Base-by-base conservation (phyloP, 1,140 invertebrate species). In the Thaumatotibia leucotreta region DNA sequence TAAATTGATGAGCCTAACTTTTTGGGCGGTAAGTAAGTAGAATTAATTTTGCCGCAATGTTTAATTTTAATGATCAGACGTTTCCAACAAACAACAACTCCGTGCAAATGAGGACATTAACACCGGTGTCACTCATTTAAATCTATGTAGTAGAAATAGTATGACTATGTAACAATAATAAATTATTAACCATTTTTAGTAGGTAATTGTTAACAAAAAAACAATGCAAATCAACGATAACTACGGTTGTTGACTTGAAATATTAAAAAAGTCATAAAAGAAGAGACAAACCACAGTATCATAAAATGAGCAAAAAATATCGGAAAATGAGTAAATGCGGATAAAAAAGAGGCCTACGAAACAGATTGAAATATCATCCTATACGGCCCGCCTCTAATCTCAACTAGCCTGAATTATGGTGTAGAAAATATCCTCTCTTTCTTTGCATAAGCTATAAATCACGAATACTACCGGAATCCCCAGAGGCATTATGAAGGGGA, bases 381-480 rank as follows among this genome's bases (percentile, higher is more conserved):
- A 73, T 76, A 76, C 67, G 75, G 74, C 67, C 79, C 74, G 77
- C 72, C 75, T 85, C 77, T 85, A 89, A 89, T 89, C 86, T 87
- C 83, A 85, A 89, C 80, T 82, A 82, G 75, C 81, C 76, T 87
- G 86, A 87, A 87, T 89, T 89, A 89, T 87, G 83, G 81, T 86
- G 84, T 80, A 86, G 86, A 86, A 88, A 86, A 87, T 87, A 88
- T 86, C 83, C 77, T 86, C 83, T 83, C 80, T 80, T 86, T 86
- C 83, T 87, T 84, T 88, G 86, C 86, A 88, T 88, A 87, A 82
- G 77, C 73, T 69, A 86, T 89, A 87, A 89, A 89, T 89, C 86
- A 87, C 76, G 70, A 69, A 73, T 75, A 75, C 74, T 73, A 82
- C 77, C 75, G 76, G 82, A 86, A 83, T 83, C 81, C 82, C 83